Evolutionary conservation across 1,140 invertebrate species (phyloP).

Genomic region (Xylocopa sonorina): DNA sequence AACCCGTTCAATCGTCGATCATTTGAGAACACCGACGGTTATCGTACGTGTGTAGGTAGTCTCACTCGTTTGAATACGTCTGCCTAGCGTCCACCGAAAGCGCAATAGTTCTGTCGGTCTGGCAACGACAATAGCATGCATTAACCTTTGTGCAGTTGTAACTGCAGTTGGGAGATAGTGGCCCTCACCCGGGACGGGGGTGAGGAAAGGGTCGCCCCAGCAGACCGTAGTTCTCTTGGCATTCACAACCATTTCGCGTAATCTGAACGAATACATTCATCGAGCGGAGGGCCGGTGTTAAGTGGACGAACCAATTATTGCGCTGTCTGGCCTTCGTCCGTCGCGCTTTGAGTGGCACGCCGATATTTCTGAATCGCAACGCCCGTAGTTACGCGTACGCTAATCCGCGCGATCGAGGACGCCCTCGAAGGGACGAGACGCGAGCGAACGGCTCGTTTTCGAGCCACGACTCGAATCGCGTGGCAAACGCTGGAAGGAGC

Average conservation of each 20-base stretch:
- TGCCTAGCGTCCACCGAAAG: conserved; percentile 62
- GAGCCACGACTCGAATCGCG: too few relatives aligned
- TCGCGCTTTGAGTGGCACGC: conserved; percentile 12
- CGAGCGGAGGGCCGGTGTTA: conserved; percentile 63
- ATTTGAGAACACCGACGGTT: neutral
- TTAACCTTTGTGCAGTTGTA: conserved; percentile 82
- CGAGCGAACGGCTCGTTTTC: too few relatives aligned
- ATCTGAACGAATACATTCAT: conserved; percentile 79
- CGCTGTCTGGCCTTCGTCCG: conserved; percentile 52
- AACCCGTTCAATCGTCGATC: conserved; percentile 3
- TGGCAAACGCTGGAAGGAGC: neutral
- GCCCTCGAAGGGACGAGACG: too few relatives aligned
- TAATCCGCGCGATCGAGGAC: too few relatives aligned
- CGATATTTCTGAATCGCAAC: conserved; percentile 25
- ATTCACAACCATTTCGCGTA: conserved; percentile 80
- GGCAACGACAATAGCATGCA: conserved; percentile 80
- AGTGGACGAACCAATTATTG: conserved; percentile 78
- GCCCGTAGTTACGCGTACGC: too few relatives aligned
- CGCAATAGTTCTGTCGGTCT: conserved; percentile 77
- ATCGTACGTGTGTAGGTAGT: conserved; percentile 36
- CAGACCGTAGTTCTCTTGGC: conserved; percentile 66
- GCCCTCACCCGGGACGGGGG: conserved; percentile 63
- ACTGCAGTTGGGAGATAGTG: conserved; percentile 81
- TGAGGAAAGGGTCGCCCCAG: conserved; percentile 44
- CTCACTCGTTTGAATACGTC: conserved; percentile 71